Conservation (phyloP, 37 sponge, comb jelly and placozoan genomes). For the Petrosia ficiformis region DNA sequence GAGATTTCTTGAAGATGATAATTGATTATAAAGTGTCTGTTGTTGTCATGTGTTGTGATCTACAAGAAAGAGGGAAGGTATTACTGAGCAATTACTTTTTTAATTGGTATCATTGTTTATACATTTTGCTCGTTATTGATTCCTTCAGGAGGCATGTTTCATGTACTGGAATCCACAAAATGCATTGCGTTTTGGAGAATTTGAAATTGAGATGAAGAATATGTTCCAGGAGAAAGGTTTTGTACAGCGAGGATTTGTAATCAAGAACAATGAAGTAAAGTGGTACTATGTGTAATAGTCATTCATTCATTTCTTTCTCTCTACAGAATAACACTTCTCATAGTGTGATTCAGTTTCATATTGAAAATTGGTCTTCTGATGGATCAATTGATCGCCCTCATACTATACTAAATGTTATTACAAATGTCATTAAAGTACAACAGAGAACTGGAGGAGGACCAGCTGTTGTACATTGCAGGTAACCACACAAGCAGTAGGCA, state of each 20-base stretch:
- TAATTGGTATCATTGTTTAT: too few relatives aligned
- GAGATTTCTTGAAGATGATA: conserved; percentile 69
- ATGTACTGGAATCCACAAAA: conserved; percentile 67
- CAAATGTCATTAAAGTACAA: background rate
- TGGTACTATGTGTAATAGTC: background rate
- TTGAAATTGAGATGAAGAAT: conserved; percentile 11
- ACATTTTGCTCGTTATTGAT: too few relatives aligned
- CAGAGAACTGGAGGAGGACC: conserved; percentile 2
- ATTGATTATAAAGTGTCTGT: conserved; percentile 23
- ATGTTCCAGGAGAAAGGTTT: conserved; percentile 35
- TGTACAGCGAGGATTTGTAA: conserved; percentile 10
- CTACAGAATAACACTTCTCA: background rate
- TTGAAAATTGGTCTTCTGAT: background rate
- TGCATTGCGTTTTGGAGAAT: conserved; percentile 17
- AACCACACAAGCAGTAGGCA: background rate
- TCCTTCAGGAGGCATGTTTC: conserved; percentile 43
- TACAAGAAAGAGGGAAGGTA: conserved; percentile 36
- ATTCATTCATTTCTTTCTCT: background rate
- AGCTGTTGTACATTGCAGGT: conserved; percentile 18
- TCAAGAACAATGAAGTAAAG: background rate
- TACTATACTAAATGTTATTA: background rate
- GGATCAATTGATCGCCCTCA: background rate
- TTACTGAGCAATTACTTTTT: too few relatives aligned
- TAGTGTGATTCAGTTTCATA: conserved; percentile 9
- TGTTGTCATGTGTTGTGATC: conserved; percentile 43